Conservation (phyloP, 2,113 vertebrate genomes). For the Strigops habroptila region DNA sequence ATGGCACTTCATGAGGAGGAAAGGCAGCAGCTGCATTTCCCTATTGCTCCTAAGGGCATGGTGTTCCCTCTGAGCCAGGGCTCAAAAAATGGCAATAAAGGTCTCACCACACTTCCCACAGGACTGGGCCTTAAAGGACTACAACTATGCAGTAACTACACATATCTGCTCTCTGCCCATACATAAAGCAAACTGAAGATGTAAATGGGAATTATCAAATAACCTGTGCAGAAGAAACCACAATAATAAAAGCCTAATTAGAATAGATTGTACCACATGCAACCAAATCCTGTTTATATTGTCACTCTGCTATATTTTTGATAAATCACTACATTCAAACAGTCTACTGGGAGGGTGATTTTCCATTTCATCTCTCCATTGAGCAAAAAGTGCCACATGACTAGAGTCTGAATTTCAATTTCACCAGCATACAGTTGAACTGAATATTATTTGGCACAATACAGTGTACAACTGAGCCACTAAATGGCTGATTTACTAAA, state of each 20-base stretch:
- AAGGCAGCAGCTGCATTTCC: neutral
- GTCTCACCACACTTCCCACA: neutral
- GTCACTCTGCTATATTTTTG: slow-evolving; percentile 64
- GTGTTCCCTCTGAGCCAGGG: neutral
- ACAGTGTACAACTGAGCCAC: slow-evolving; percentile 73
- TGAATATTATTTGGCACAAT: slow-evolving; percentile 78
- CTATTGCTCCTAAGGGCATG: neutral
- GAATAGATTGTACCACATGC: slow-evolving; percentile 46
- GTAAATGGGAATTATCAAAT: slow-evolving; percentile 55
- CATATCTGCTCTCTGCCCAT: slow-evolving; percentile 2
- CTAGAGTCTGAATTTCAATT: slow-evolving; percentile 70
- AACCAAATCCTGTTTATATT: slow-evolving; percentile 50
- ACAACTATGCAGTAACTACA: neutral
- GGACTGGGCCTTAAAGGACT: neutral
- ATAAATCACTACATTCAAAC: slow-evolving; percentile 64
- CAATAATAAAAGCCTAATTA: slow-evolving; percentile 68
- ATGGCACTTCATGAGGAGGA: neutral
- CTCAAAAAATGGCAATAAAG: neutral
- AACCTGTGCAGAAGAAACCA: slow-evolving; percentile 50
- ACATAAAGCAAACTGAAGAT: neutral
- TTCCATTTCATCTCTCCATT: slow-evolving; percentile 66
- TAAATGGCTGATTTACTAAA: slow-evolving; percentile 87
- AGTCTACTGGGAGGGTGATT: slow-evolving; percentile 54
- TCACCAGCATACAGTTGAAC: slow-evolving; percentile 62
- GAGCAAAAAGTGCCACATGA: slow-evolving; percentile 63